Conservation (phyloP, 1,140 invertebrate species). For the Mya arenaria region DNA sequence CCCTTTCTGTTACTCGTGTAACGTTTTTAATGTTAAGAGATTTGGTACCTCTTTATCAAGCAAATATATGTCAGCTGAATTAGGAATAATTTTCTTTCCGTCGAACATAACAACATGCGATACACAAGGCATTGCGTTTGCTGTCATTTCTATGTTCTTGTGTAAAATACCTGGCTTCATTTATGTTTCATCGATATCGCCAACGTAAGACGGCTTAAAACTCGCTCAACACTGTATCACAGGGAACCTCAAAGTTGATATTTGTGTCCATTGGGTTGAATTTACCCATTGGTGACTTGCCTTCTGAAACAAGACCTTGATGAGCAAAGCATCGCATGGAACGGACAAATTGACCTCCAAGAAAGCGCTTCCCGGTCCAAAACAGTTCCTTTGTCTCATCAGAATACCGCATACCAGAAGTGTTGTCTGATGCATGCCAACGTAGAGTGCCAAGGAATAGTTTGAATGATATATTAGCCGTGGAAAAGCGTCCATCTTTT, state of each 20-base stretch:
- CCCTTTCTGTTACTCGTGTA: too few relatives aligned
- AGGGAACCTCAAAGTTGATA: background rate
- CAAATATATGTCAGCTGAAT: slow-evolving; percentile 6
- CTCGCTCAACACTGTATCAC: background rate
- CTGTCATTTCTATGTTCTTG: background rate
- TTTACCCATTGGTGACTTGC: background rate
- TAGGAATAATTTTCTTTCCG: slow-evolving; percentile 11
- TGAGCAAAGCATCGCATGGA: slow-evolving; percentile 18
- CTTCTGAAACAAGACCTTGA: background rate
- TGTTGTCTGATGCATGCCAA: background rate
- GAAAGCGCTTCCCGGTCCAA: background rate
- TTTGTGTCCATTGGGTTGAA: background rate
- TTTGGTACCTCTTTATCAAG: slow-evolving; percentile 9
- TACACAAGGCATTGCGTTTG: background rate
- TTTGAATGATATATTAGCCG: too few relatives aligned
- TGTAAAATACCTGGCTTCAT: background rate
- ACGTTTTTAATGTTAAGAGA: background rate
- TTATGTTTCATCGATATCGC: background rate
- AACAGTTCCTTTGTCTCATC: slow-evolving; percentile 4
- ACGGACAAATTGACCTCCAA: slow-evolving; percentile 22
- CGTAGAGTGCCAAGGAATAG: background rate
- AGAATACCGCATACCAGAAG: background rate
- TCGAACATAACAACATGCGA: slow-evolving; percentile 12
- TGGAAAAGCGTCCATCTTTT: too few relatives aligned
- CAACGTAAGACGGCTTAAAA: background rate